Evolutionary conservation across 1,140 invertebrate species (phyloP).

Genomic region (Drosophila equinoxialis): DNA sequence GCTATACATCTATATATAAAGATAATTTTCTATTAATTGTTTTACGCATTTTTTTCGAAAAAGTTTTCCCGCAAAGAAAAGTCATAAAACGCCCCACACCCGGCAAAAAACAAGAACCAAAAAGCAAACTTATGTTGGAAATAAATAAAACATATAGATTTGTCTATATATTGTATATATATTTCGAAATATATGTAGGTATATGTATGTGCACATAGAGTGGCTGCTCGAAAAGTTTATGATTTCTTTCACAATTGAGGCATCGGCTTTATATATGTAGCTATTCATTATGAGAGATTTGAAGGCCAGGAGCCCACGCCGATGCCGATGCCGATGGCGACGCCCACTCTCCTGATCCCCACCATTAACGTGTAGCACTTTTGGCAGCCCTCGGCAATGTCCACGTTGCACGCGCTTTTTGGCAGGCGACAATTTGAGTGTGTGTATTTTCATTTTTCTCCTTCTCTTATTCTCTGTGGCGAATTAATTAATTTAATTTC

Average conservation of each 20-base stretch:
- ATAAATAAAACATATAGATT: constrained; percentile 62
- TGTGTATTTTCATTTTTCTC: not conserved
- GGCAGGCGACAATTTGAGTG: constrained; percentile 70
- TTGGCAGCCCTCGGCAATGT: constrained; percentile 40
- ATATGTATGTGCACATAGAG: constrained; percentile 8
- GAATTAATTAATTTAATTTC: constrained; percentile 61
- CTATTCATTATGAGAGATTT: constrained; percentile 60
- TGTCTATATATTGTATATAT: constrained; percentile 10
- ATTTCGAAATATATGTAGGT: constrained; percentile 18
- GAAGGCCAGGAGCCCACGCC: constrained; percentile 55
- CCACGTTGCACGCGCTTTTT: constrained; percentile 68
- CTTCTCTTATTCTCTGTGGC: not conserved
- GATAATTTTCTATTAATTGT: not conserved
- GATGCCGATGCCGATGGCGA: constrained; percentile 45
- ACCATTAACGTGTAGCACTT: constrained; percentile 15
- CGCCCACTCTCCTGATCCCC: constrained; percentile 23
- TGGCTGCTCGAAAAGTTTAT: constrained; percentile 42
- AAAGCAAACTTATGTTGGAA: constrained; percentile 35
- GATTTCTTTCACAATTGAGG: constrained; percentile 69
- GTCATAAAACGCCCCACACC: constrained; percentile 34
- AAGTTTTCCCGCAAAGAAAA: constrained; percentile 21
- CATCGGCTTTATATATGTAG: constrained; percentile 7
- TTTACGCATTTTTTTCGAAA: not conserved
- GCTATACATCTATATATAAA: not conserved
- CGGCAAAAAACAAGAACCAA: constrained; percentile 39